These are phyloP conservation scores for Varanus komodoensis DNA, from an alignment of 2,113 vertebrate species.

Conservation along the genomic window DNA sequence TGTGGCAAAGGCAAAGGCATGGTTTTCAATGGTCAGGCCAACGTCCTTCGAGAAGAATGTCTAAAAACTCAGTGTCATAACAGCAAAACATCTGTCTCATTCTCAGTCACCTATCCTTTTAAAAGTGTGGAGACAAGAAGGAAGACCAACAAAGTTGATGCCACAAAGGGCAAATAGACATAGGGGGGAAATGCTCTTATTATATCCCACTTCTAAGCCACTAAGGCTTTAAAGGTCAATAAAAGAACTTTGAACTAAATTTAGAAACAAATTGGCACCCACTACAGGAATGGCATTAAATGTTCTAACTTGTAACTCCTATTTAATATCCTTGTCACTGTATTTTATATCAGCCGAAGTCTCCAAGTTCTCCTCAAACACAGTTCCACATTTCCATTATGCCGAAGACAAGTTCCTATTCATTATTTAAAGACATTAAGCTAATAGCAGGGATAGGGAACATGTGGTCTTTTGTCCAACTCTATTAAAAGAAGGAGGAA, in stretches of 20 bases:
- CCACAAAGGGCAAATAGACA: background rate
- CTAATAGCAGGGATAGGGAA: background rate
- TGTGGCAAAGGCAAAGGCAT: background rate
- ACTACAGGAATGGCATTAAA: background rate
- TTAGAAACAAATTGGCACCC: background rate
- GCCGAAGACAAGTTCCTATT: background rate
- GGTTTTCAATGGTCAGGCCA: no score
- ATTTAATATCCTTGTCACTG: background rate
- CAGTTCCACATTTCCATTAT: no score
- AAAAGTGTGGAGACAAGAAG: background rate
- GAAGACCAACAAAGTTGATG: background rate
- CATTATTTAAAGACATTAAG: background rate
- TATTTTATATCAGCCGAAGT: no score
- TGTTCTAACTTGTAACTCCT: background rate
- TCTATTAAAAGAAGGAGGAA: no score
- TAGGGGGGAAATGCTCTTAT: background rate
- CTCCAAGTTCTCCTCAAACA: no score
- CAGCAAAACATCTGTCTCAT: background rate
- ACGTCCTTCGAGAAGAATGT: background rate
- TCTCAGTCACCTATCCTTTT: no score
- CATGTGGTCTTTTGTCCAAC: no score
- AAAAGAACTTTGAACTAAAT: no score
- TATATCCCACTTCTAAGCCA: background rate
- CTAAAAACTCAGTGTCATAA: background rate
- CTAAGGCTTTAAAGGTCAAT: background rate